Evolutionary conservation across 1,140 invertebrate genomes (phyloP), one percentile per base, ranked within the genome.

Genomic region (Ostrea denselamellosa): DNA sequence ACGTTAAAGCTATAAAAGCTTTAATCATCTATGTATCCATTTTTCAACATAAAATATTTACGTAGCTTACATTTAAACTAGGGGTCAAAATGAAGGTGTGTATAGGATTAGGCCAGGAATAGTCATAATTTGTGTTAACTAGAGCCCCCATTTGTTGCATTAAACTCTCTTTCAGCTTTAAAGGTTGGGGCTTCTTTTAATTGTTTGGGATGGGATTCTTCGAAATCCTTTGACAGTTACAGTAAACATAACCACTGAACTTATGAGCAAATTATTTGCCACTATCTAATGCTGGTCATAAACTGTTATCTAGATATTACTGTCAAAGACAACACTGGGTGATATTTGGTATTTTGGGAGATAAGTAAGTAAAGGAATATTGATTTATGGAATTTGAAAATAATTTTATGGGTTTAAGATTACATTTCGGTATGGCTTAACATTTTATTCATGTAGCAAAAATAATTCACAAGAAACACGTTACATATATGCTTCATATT

Each of bases 361-460:
- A 77, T 22, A 77, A 17, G 68, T 77, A 77, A 77, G 28, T 34
- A 14, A 77, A 77, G 28, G 68, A 77, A 77, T 71, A 77, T 77
- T 25, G 68, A 77, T 77, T 77, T 44, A 44, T 5, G 34, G 28
- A 77, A 77, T 34, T 77, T 28, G 12, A 28, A n/a, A 62, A 44
- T 44, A 62, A 17, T 19, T 62, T 62, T n/a, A 62, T 19, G n/a
- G 56, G 56, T n/a, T 62, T 62, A 62, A 19, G 56, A n/a, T 19
- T n/a, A 62, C 0, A 17, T 62, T 19, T n/a, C 14, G 56, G n/a
- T 62, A 62, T 62, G 56, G n/a, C 56, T n/a, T 8, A 44, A 62
- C 14, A n/a, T 62, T 19, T 62, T 19, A 62, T 62, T 14, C 5
- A 14, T 62, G 17, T 62, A n/a, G 17, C 7, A 17, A 62, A 62